These are phyloP conservation scores for Caracal caracal DNA, from an alignment of 2,113 vertebrate species.

Conservation along the genomic window DNA sequence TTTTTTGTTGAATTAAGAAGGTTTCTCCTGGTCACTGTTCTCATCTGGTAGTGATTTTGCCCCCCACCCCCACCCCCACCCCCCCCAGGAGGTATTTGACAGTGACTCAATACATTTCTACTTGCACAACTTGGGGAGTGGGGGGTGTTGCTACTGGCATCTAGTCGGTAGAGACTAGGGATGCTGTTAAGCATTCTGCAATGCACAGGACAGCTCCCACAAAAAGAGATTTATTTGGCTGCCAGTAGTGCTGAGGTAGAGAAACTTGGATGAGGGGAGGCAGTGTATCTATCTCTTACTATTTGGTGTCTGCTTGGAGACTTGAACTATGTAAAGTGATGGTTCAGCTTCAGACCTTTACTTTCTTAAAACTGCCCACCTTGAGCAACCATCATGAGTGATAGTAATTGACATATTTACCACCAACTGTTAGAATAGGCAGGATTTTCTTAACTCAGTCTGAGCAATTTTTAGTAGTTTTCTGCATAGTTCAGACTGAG, in stretches of 20 bases:
- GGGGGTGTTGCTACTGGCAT: background rate
- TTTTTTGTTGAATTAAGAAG: background rate
- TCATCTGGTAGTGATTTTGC: background rate
- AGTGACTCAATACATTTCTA: background rate
- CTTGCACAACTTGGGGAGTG: background rate
- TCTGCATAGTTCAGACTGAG: background rate
- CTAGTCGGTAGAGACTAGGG: background rate
- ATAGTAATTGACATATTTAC: background rate
- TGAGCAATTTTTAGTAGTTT: constrained; percentile 43
- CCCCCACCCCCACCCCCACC: too few species aligned
- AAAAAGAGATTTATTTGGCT: background rate
- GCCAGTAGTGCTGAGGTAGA: background rate
- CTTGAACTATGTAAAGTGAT: background rate
- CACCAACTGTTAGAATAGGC: background rate
- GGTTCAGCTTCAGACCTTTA: background rate
- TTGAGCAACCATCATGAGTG: background rate
- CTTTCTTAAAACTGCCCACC: background rate
- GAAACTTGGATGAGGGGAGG: background rate
- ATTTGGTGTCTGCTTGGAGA: background rate
- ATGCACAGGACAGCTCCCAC: background rate
- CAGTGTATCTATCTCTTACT: background rate
- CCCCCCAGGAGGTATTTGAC: background rate
- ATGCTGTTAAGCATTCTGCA: background rate
- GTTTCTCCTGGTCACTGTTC: background rate
- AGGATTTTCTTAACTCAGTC: background rate